phyloP scores from a whole-genome alignment of 1,140 invertebrate genomes.

The Tetraneura akinire region DNA sequence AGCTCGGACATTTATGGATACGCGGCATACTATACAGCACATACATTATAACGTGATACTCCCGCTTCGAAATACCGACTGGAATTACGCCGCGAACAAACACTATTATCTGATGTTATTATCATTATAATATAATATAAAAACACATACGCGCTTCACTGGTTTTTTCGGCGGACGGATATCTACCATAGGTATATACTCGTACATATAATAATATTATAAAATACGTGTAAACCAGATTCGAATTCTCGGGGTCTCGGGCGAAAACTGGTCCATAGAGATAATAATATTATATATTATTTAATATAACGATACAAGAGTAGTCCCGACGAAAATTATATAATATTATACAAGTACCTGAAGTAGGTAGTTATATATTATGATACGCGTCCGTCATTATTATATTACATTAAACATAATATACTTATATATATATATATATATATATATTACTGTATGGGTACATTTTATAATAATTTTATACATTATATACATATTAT shows the following conservation, averaged over 20 bases:
- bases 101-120: not conserved
- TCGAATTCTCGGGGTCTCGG: not conserved
- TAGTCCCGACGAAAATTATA: conserved; percentile 23
- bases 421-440: not conserved
- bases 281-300: no score
- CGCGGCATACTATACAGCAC: not conserved
- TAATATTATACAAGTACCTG: no score
- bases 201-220: not conserved
- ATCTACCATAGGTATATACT: not conserved
- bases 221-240: conserved; percentile 14
- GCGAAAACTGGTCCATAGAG: conserved; percentile 26
- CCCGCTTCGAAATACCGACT: not conserved
- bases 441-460: not conserved
- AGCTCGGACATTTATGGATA: not conserved
- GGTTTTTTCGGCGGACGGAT: not conserved
- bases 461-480: no score
- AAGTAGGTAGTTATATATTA: no score
- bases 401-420: no score
- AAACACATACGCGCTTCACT: not conserved
- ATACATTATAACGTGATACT: not conserved
- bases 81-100: conserved; percentile 28
- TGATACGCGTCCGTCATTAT: no score
- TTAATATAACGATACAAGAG: conserved; percentile 28
- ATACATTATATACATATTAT: no score
- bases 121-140: no score